A percentile compares a stretch with the other conserved stretches of the same genome.
Conservation (phyloP, 2,113 vertebrate species). For the Silurus asotus region DNA sequence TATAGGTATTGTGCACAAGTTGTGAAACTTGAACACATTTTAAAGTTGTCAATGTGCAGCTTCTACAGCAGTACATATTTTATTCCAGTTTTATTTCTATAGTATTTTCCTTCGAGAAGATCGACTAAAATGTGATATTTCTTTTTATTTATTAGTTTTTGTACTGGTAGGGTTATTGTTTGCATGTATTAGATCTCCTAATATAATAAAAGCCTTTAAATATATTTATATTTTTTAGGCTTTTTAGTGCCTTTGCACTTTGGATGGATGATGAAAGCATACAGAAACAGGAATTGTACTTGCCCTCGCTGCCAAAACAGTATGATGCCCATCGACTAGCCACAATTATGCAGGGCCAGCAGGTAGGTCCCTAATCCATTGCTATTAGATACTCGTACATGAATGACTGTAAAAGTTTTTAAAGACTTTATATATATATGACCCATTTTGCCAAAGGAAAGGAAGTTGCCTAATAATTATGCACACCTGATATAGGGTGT, state of each 20-base stretch:
- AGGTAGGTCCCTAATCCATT: slow-evolving; percentile 58
- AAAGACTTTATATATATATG: no score
- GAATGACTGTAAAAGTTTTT: no score
- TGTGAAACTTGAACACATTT: no score
- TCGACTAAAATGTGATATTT: background rate
- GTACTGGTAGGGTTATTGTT: background rate
- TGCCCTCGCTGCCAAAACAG: slow-evolving; percentile 90
- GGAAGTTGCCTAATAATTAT: no score
- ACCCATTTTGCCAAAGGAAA: no score
- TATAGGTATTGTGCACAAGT: no score
- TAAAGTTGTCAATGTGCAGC: no score
- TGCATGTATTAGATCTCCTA: background rate
- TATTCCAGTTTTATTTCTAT: no score
- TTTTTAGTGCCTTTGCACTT: slow-evolving; percentile 87
- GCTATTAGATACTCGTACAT: no score
- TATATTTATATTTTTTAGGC: slow-evolving; percentile 66
- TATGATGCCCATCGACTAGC: slow-evolving; percentile 89
- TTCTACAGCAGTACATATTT: no score
- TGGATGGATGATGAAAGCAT: slow-evolving; percentile 96
- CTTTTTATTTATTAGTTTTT: background rate
- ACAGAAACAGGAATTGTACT: slow-evolving; percentile 88
- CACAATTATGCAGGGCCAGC: slow-evolving; percentile 90
- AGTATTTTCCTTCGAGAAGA: no score
- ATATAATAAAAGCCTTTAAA: background rate
- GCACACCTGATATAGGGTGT: no score